These are phyloP conservation scores for Neostethus bicornis DNA, from an alignment of 2,797 vertebrate genomes.

Conservation along the genomic window DNA sequence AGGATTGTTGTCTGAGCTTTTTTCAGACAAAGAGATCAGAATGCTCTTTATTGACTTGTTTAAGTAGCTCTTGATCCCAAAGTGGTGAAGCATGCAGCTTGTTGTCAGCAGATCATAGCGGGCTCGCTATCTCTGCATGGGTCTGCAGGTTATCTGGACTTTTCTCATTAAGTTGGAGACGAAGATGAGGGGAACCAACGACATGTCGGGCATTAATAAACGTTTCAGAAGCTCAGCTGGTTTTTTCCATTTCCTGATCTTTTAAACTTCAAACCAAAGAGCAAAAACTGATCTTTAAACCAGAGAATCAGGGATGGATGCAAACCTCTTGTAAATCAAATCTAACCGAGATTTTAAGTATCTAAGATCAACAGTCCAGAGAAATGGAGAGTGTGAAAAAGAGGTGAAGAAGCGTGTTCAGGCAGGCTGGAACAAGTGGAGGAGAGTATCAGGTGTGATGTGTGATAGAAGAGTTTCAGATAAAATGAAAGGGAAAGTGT, in stretches of 20 bases:
- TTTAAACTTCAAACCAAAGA: too few species aligned
- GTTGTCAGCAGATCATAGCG: conserved; percentile 61
- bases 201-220: conserved; percentile 67
- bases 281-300: conserved; percentile 6
- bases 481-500: too few species aligned
- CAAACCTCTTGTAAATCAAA: too few species aligned
- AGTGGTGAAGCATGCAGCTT: conserved; percentile 48
- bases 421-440: too few species aligned
- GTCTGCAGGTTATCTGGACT: conserved; percentile 69
- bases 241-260: conserved; percentile 42
- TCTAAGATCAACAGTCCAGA: too few species aligned
- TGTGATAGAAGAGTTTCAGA: too few species aligned
- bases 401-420: too few species aligned
- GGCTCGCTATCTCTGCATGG: conserved; percentile 51
- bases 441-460: too few species aligned
- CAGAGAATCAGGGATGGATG: too few species aligned
- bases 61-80: conserved; percentile 51
- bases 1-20: conserved; percentile 4
- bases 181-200: conserved; percentile 70
- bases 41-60: conserved; percentile 68
- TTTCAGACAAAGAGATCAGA: conserved; percentile 61
- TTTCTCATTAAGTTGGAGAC: conserved; percentile 74
- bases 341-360: too few species aligned
- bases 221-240: conserved; percentile 45
- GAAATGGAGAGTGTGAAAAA: too few species aligned